phyloP scores from a whole-genome alignment of 2,888 invertebrate species.

The Neuroscelio doddi region DNA sequence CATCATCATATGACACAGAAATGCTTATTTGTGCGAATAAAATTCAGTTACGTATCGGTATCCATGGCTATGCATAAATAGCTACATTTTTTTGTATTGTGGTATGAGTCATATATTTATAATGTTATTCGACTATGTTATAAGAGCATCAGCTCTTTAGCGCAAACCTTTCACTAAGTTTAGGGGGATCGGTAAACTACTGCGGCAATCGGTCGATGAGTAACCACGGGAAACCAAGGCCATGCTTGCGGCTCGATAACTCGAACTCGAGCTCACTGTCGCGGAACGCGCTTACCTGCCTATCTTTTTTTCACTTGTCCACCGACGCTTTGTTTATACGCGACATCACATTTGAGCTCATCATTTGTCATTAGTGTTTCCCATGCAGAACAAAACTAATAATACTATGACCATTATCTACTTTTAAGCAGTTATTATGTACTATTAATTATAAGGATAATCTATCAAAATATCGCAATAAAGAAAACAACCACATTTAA shows the following conservation, averaged over 20 bases:
- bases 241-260: conserved; percentile 45
- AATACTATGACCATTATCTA: too few relatives aligned
- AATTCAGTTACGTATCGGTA: not conserved
- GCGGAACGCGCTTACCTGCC: conserved; percentile 28
- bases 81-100: not conserved
- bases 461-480: too few relatives aligned
- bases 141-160: conserved; percentile 20
- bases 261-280: conserved; percentile 33
- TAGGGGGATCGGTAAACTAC: conserved; percentile 40
- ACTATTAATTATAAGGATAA: too few relatives aligned
- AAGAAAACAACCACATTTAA: too few relatives aligned
- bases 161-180: conserved; percentile 31
- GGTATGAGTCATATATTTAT: conserved; percentile 12
- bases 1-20: not conserved
- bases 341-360: conserved; percentile 3
- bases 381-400: conserved; percentile 2
- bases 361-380: not conserved
- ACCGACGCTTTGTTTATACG: conserved; percentile 14
- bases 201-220: conserved; percentile 60
- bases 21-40: conserved; percentile 1
- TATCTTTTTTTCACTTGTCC: conserved; percentile 20
- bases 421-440: too few relatives aligned
- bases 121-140: conserved; percentile 17
- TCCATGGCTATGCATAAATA: not conserved
- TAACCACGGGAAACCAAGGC: conserved; percentile 66